Evolutionary conservation across 2,888 invertebrate species (phyloP).

Genomic region (Parnassius mnemosyne): DNA sequence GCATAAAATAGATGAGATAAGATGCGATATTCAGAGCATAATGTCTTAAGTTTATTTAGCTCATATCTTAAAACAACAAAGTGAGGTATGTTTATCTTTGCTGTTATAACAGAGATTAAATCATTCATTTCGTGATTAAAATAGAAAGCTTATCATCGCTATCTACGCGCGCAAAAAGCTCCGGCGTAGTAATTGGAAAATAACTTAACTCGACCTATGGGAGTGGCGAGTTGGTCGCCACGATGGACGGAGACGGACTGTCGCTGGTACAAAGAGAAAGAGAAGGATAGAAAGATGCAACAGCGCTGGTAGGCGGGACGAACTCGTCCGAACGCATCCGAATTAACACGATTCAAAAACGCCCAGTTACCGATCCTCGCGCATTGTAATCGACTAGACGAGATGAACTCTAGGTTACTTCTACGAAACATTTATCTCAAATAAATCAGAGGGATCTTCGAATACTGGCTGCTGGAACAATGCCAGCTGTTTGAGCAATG

Average conservation of each 20-base stretch:
- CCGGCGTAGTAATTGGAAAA: constrained; percentile 69
- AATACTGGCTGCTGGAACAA: constrained; percentile 45
- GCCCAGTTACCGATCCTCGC: constrained; percentile 63
- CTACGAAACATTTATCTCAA: constrained; percentile 11
- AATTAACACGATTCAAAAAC: constrained; percentile 57
- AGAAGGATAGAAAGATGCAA: constrained; percentile 48
- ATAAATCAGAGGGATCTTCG: constrained; percentile 37
- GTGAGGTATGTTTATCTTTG: not conserved
- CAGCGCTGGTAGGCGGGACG: constrained; percentile 61
- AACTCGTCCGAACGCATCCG: constrained; percentile 57
- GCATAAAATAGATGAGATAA: too few species aligned
- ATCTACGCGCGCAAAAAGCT: constrained; percentile 71
- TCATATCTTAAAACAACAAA: too few species aligned
- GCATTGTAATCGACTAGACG: constrained; percentile 42
- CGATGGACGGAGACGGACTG: constrained; percentile 49
- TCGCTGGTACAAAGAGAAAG: constrained; percentile 34
- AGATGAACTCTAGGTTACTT: constrained; percentile 49
- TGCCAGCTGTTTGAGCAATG: constrained; percentile 53
- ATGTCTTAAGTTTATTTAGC: too few species aligned
- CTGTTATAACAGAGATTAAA: constrained; percentile 47
- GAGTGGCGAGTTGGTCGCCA: constrained; percentile 57
- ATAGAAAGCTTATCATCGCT: constrained; percentile 69
- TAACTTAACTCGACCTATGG: constrained; percentile 61
- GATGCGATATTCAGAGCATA: too few species aligned
- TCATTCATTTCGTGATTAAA: constrained; percentile 50